phyloP scores from a whole-genome alignment of 1,140 invertebrate genomes.

The Atta colombica region DNA sequence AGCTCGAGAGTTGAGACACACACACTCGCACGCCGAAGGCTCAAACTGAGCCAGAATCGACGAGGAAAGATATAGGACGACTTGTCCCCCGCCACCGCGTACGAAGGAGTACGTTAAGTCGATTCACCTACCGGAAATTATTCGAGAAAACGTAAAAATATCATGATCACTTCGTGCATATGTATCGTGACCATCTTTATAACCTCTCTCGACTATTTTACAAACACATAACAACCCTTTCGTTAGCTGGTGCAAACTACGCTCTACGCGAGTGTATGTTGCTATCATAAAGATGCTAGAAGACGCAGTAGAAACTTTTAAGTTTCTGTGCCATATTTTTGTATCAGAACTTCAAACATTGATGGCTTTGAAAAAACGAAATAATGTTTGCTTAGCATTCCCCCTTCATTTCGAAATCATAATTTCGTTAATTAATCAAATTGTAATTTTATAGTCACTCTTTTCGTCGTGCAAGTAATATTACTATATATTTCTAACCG shows the following conservation, averaged over 20 bases:
- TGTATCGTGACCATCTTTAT: conserved; percentile 64
- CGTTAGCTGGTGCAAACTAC: conserved; percentile 10
- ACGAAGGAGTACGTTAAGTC: conserved; percentile 23
- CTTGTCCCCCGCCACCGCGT: background rate
- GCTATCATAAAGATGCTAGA: conserved; percentile 42
- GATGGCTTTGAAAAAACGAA: background rate
- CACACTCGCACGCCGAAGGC: background rate
- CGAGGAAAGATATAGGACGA: conserved; percentile 32
- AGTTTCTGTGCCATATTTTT: conserved; percentile 34
- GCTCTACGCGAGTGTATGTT: conserved; percentile 27
- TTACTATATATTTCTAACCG: background rate
- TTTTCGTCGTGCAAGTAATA: background rate
- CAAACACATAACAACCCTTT: conserved; percentile 49
- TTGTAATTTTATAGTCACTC: background rate
- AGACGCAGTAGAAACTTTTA: conserved; percentile 18
- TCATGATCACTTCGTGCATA: conserved; percentile 60
- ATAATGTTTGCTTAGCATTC: background rate
- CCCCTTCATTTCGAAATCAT: background rate
- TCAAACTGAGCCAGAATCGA: conserved; percentile 43
- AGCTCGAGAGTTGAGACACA: background rate
- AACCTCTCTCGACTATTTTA: conserved; percentile 43
- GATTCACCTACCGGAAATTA: conserved; percentile 64
- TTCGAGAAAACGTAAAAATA: conserved; percentile 68
- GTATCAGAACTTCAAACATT: background rate
- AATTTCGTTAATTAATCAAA: background rate